A percentile compares a stretch with the other conserved stretches of the same genome.
These are phyloP conservation scores for Ctenicera cuprea DNA, from an alignment of 2,888 invertebrate genomes.

Conservation along the genomic window DNA sequence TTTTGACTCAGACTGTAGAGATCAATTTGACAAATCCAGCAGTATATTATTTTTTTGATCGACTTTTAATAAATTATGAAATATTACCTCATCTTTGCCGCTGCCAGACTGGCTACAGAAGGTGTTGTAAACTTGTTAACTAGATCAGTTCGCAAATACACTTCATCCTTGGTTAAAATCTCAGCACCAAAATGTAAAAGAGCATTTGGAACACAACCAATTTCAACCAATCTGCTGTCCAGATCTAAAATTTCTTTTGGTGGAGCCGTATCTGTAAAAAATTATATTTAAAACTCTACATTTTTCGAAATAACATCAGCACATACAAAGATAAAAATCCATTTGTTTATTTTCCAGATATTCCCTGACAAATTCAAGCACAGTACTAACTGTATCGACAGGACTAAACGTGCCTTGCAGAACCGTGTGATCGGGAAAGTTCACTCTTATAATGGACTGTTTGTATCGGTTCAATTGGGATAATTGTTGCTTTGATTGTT, in stretches of 20 bases:
- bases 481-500: constrained; percentile 76
- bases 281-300: neutral
- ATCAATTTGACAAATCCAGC: too few species aligned
- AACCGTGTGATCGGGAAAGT: constrained; percentile 90
- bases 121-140: constrained; percentile 79
- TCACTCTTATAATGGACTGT: constrained; percentile 86
- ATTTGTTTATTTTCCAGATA: constrained; percentile 80
- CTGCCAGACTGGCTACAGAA: constrained; percentile 81
- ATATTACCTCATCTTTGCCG: constrained; percentile 82
- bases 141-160: constrained; percentile 78
- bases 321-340: constrained; percentile 77
- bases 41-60: too few species aligned
- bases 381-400: constrained; percentile 81
- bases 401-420: constrained; percentile 91
- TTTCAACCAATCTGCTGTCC: constrained; percentile 80
- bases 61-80: too few species aligned
- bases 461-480: constrained; percentile 81
- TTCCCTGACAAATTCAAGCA: constrained; percentile 84
- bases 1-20: too few species aligned
- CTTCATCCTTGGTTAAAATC: constrained; percentile 67
- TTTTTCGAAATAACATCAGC: neutral
- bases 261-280: constrained; percentile 86
- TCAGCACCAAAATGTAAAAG: constrained; percentile 82
- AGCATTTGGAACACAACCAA: constrained; percentile 86
- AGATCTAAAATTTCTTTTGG: constrained; percentile 82